These are phyloP conservation scores for Lycodopsis pacificus DNA, from an alignment of 2,797 vertebrate genomes.

Conservation along the genomic window DNA sequence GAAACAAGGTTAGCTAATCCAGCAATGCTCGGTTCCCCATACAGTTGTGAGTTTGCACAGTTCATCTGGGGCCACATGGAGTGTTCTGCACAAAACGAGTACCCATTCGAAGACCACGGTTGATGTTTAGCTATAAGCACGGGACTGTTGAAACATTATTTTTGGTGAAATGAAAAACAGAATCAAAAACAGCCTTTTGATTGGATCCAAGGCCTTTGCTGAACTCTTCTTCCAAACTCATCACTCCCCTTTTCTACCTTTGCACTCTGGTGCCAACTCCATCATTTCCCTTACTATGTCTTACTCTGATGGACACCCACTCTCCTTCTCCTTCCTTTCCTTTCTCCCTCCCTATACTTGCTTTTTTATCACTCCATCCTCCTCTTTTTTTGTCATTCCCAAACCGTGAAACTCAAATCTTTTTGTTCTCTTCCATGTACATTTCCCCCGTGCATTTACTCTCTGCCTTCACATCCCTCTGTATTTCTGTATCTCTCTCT, in stretches of 20 bases:
- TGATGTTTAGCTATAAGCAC: conserved; percentile 59
- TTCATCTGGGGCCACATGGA: conserved; percentile 60
- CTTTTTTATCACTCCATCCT: conserved; percentile 24
- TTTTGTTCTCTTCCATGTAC: background rate
- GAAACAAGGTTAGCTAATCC: conserved; percentile 57
- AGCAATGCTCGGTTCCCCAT: conserved; percentile 30
- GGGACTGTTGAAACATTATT: conserved; percentile 69
- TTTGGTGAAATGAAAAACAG: conserved; percentile 70
- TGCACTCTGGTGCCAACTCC: conserved; percentile 64
- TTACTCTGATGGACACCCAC: conserved; percentile 41
- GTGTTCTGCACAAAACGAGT: conserved; percentile 59
- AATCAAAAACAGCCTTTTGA: conserved; percentile 71
- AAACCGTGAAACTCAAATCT: background rate
- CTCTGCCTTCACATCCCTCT: background rate
- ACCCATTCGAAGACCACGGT: conserved; percentile 56
- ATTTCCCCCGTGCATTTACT: background rate
- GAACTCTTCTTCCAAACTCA: conserved; percentile 74
- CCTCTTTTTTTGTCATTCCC: conserved; percentile 13
- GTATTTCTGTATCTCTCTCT: background rate
- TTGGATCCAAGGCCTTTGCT: conserved; percentile 74
- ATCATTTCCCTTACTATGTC: conserved; percentile 57
- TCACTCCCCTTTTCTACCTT: conserved; percentile 70
- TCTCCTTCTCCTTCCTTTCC: conserved; percentile 31
- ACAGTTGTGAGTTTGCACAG: conserved; percentile 38
- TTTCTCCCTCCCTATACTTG: conserved; percentile 17